Evolutionary conservation across 2,888 invertebrate genomes (phyloP).

Genomic region (Sarcophaga carnaria): DNA sequence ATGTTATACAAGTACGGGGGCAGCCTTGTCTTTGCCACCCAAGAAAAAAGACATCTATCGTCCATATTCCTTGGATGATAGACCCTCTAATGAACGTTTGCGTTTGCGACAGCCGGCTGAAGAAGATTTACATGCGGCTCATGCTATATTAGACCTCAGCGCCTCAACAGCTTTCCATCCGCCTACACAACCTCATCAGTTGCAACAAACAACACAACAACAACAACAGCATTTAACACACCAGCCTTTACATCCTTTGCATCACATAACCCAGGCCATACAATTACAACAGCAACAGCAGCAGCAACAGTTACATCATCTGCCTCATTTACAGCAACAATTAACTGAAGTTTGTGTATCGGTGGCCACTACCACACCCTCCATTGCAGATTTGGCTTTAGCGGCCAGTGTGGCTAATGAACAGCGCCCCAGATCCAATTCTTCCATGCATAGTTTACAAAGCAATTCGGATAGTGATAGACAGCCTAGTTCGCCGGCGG

Average conservation of each 20-base stretch:
- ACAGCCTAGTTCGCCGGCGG: constrained; percentile 70
- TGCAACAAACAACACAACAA: constrained; percentile 77
- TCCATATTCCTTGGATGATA: constrained; percentile 91
- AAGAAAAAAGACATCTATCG: constrained; percentile 96
- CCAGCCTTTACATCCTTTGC: constrained; percentile 74
- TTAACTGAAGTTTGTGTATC: constrained; percentile 51
- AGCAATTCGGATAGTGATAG: constrained; percentile 75
- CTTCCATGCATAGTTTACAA: constrained; percentile 77
- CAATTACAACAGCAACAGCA: constrained; percentile 70
- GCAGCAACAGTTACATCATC: constrained; percentile 49
- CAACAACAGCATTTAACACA: constrained; percentile 65
- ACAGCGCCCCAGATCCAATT: constrained; percentile 78
- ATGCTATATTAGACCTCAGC: constrained; percentile 94
- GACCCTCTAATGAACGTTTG: constrained; percentile 81
- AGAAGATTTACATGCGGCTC: constrained; percentile 93
- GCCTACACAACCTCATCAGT: constrained; percentile 83
- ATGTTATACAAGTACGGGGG: constrained; percentile 92
- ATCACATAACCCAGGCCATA: constrained; percentile 73
- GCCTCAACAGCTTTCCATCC: constrained; percentile 90
- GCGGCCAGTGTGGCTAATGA: constrained; percentile 77
- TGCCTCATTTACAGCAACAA: constrained; percentile 51
- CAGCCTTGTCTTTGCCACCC: constrained; percentile 91
- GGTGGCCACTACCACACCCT: constrained; percentile 67
- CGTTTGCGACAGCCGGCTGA: constrained; percentile 86
- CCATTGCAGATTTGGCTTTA: constrained; percentile 77